Conservation (phyloP, 1,140 invertebrate species). For the Drosophila nebulosa region DNA sequence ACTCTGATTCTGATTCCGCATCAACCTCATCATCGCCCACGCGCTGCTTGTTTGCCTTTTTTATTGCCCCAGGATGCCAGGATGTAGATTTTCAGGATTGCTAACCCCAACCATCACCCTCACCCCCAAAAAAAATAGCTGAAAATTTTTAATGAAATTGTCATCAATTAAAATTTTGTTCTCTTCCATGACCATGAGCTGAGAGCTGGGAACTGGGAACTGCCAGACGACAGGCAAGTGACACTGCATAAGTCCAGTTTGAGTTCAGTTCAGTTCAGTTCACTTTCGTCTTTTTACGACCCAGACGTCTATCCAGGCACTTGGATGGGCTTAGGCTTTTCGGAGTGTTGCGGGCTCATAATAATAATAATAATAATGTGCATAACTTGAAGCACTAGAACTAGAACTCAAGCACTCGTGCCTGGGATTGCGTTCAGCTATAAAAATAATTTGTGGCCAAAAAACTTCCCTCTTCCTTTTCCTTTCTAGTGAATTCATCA, state of each 20-base stretch:
- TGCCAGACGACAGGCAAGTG: conserved; percentile 42
- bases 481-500: conserved; percentile 1
- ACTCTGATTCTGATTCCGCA: background rate
- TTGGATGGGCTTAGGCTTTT: conserved; percentile 57
- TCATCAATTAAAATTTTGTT: conserved; percentile 77
- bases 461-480: conserved; percentile 27
- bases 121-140: background rate
- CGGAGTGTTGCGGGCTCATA: conserved; percentile 48
- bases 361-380: conserved; percentile 32
- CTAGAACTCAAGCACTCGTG: conserved; percentile 46
- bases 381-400: conserved; percentile 47
- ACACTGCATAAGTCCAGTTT: conserved; percentile 49
- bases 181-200: conserved; percentile 53
- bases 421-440: conserved; percentile 65
- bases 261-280: background rate
- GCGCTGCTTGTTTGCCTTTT: conserved; percentile 62
- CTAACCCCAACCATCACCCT: background rate
- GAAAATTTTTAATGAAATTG: conserved; percentile 75
- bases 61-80: conserved; percentile 52
- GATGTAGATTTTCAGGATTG: conserved; percentile 57
- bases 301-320: conserved; percentile 47
- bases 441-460: conserved; percentile 79
- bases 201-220: too few species aligned
- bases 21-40: conserved; percentile 33
- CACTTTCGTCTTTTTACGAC: conserved; percentile 58